A percentile compares a stretch with the other conserved stretches of the same genome.
These are phyloP conservation scores for Drosophila elegans DNA, from an alignment of 1,140 invertebrate species.

Conservation along the genomic window DNA sequence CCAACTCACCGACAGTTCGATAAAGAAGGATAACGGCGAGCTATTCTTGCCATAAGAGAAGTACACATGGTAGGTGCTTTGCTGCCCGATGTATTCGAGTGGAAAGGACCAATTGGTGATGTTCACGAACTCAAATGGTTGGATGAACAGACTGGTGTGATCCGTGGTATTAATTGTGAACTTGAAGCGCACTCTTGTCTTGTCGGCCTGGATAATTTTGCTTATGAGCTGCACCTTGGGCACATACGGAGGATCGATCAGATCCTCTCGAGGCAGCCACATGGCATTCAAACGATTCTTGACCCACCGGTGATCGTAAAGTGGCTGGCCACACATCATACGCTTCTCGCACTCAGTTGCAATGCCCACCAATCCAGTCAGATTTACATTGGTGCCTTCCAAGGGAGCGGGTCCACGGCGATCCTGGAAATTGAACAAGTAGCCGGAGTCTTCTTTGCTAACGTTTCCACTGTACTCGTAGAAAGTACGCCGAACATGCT, in stretches of 20 bases:
- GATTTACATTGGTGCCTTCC: conserved; percentile 58
- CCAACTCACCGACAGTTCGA: conserved; percentile 39
- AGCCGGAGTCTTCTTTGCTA: conserved; percentile 87
- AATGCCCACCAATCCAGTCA: conserved; percentile 86
- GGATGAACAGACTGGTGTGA: conserved; percentile 89
- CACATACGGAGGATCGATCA: conserved; percentile 17
- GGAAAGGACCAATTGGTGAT: conserved; percentile 88
- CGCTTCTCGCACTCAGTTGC: conserved; percentile 87
- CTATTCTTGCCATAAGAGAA: conserved; percentile 87
- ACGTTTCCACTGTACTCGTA: conserved; percentile 86
- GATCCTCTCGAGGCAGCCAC: conserved; percentile 47
- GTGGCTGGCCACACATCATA: conserved; percentile 90
- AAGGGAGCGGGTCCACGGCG: conserved; percentile 88
- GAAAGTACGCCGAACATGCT: conserved; percentile 88
- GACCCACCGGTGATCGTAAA: conserved; percentile 85
- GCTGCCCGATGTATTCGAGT: conserved; percentile 82
- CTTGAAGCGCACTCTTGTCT: conserved; percentile 34
- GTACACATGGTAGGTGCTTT: conserved; percentile 88
- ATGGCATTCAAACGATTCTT: conserved; percentile 29
- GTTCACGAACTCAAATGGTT: conserved; percentile 86
- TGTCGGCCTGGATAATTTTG: not conserved
- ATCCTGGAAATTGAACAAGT: conserved; percentile 91
- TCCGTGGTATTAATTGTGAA: conserved; percentile 87
- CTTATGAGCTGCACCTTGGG: conserved; percentile 25
- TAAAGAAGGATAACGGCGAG: conserved; percentile 86